Percentiles rank a stretch among this genome's conserved stretches.
Conservation (phyloP, 2,113 vertebrate genomes). For the Semnopithecus entellus region DNA sequence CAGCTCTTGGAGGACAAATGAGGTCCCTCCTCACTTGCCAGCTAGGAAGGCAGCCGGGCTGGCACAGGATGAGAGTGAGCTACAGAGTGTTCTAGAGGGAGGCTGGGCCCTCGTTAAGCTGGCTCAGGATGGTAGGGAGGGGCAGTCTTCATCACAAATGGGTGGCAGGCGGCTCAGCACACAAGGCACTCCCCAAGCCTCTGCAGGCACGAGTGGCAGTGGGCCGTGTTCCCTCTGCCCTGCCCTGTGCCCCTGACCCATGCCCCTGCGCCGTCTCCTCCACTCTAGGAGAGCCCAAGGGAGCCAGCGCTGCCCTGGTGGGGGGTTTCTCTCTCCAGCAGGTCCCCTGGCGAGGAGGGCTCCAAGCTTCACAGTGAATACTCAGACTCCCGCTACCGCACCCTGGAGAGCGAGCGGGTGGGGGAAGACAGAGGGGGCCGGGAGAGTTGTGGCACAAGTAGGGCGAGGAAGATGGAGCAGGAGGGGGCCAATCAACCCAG, state of each 20-base stretch:
- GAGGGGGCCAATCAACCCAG: no score
- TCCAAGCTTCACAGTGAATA: not conserved
- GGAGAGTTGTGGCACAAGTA: no score
- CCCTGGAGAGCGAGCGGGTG: not conserved
- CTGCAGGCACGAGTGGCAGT: not conserved
- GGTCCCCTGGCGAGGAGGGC: not conserved
- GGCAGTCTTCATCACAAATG: rapidly evolving
- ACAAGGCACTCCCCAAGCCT: not conserved
- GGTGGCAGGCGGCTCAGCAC: not conserved
- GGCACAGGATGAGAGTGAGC: rapidly evolving
- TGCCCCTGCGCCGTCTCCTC: not conserved
- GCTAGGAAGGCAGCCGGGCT: rapidly evolving
- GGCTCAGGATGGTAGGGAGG: not conserved
- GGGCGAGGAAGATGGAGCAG: rapidly evolving
- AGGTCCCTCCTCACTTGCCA: not conserved
- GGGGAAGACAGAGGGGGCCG: no score
- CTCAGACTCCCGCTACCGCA: not conserved
- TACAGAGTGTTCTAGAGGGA: no score
- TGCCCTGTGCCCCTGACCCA: rapidly evolving
- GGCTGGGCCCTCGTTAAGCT: not conserved
- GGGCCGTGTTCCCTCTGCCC: not conserved
- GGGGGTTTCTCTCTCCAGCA: not conserved
- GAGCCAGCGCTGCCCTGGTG: not conserved
- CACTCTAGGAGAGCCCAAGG: not conserved
- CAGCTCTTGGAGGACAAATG: not conserved